Evolutionary conservation across 2,113 vertebrate genomes (phyloP), one percentile per base, ranked within the genome.

Genomic region (Actinemys pallida): DNA sequence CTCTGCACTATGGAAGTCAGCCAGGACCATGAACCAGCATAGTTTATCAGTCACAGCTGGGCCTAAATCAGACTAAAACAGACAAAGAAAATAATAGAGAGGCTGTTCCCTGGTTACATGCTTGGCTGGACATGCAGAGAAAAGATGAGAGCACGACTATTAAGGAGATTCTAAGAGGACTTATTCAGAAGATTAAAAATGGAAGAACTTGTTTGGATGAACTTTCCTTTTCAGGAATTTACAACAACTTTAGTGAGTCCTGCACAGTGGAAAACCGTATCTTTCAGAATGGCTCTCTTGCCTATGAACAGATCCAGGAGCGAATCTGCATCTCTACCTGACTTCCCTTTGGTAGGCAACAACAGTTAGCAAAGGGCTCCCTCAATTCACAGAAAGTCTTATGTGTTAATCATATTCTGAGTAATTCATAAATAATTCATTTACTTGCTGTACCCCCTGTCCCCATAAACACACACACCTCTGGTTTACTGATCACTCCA

Each of bases 1-100:
- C 19, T 81, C 76, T 45, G 84, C n/a, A 79, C 52, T 79, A 81
- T 29, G 35, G 69, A 80, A 96, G 39, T 50, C 84, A 92, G 89
- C 93, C 52, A n/a, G 75, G 94, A 88, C 81, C 93, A 90, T 0
- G 9, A 47, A 94, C 75, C 42, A 83, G 57, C 17, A 72, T 47
- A 85, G 50, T 80, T 93, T 59, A 0, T 54, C 86, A 86, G 69
- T 83, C 89, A 82, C 84, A 93, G 91, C 82, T 81, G 89, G 87
- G 87, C 59, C 80, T 81, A 93, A 92, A 88, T 56, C 92, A 96
- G 95, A 90, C 75, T 45, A 84, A 95, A 91, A 94, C 24, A 91
- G 87, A 84, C 78, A 84, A 88, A 90, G 86, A 94, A 97, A 96
- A 91, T 39, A 93, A 49, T 2, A 39, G 9, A 72, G n/a, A 52